Conservation (phyloP, 2,888 invertebrate genomes). For the Oegoconia quadripuncta region DNA sequence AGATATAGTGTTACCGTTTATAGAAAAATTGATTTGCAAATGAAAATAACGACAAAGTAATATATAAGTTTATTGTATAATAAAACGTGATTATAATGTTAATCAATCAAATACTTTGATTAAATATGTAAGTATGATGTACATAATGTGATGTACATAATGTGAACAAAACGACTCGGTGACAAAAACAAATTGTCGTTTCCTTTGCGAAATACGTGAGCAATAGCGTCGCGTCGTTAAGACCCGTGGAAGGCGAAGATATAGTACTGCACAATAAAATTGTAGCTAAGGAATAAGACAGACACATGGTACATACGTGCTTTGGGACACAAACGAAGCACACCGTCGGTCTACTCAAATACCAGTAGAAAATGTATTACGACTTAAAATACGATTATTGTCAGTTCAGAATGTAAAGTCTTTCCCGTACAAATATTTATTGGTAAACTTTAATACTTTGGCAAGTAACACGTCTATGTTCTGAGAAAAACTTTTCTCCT, state of each 20-base stretch:
- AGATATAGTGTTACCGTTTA: too few relatives aligned
- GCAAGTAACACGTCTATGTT: slow-evolving; percentile 25
- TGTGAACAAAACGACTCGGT: slow-evolving; percentile 3
- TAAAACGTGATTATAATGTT: too few relatives aligned
- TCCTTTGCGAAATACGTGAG: slow-evolving; percentile 34
- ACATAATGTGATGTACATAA: too few relatives aligned
- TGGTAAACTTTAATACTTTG: slow-evolving; percentile 5
- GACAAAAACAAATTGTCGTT: slow-evolving; percentile 27
- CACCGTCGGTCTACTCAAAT: slow-evolving; percentile 28
- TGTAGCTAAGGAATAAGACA: slow-evolving; percentile 43
- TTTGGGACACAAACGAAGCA: slow-evolving; percentile 31
- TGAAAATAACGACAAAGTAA: too few relatives aligned
- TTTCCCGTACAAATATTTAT: slow-evolving; percentile 21
- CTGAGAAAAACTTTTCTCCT: slow-evolving; percentile 51
- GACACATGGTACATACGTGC: slow-evolving; percentile 59
- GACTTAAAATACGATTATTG: slow-evolving; percentile 47
- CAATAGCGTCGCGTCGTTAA: slow-evolving; percentile 44
- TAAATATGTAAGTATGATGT: too few relatives aligned
- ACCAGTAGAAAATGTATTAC: slow-evolving; percentile 24
- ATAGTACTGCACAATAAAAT: slow-evolving; percentile 43
- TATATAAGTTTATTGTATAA: too few relatives aligned
- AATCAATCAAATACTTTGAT: neutral
- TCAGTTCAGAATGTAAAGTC: slow-evolving; percentile 45
- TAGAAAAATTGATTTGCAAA: too few relatives aligned
- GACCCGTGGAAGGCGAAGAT: slow-evolving; percentile 36